Conservation (phyloP, 2,113 vertebrate species). For the Leptosomus discolor region DNA sequence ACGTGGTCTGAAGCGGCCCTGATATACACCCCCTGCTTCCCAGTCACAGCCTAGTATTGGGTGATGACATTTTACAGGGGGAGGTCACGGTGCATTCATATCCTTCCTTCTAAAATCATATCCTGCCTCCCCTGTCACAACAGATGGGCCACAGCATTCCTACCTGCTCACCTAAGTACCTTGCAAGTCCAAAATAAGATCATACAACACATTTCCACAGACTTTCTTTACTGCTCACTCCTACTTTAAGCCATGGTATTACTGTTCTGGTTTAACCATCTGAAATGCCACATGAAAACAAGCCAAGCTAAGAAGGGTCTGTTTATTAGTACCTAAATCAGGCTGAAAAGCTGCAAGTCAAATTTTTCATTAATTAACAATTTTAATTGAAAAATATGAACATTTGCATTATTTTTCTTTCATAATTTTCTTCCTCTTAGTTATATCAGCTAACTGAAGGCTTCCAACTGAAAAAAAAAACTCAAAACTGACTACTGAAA, state of each 20-base stretch:
- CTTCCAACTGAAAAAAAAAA: neutral
- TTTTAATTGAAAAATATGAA: neutral
- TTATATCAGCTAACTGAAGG: neutral
- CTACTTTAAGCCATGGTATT: neutral
- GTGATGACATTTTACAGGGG: neutral
- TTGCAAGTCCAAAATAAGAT: neutral
- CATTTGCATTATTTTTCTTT: neutral
- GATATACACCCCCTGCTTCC: neutral
- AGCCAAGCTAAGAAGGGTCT: neutral
- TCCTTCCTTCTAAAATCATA: neutral
- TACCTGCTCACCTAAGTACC: neutral
- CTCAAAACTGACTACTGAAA: neutral
- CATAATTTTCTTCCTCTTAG: neutral
- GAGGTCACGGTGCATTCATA: neutral
- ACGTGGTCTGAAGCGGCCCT: neutral
- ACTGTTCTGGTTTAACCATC: neutral
- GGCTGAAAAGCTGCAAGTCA: neutral
- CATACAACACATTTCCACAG: neutral
- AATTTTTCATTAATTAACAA: neutral
- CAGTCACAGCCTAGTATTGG: neutral
- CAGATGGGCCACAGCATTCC: neutral
- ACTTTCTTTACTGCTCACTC: neutral
- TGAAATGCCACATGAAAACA: accelerated
- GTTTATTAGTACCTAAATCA: neutral
- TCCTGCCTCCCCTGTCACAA: neutral